These are phyloP conservation scores for Danio kyathit DNA, from an alignment of 2,797 vertebrate species.

Conservation along the genomic window DNA sequence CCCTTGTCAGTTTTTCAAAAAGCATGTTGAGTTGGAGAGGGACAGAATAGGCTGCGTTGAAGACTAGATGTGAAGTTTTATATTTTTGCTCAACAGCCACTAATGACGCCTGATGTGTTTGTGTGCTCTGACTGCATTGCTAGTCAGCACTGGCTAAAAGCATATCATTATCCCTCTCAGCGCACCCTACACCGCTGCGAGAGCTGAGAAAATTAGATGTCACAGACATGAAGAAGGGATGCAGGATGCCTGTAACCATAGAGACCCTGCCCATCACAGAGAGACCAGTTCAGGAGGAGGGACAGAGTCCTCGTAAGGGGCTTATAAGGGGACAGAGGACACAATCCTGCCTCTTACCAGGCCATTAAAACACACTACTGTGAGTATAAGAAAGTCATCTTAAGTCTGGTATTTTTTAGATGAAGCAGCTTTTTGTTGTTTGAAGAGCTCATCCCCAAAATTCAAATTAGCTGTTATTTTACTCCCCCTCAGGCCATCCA, in stretches of 20 bases:
- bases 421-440: background rate
- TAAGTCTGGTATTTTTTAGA: background rate
- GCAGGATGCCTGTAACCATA: conserved; percentile 67
- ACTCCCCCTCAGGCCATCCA: no score
- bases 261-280: conserved; percentile 68
- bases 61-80: conserved; percentile 66
- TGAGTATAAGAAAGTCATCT: background rate
- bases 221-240: conserved; percentile 70
- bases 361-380: conserved; percentile 27
- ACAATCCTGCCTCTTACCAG: conserved; percentile 34
- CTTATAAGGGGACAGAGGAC: conserved; percentile 46
- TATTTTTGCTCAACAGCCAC: conserved; percentile 69
- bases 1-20: conserved; percentile 10
- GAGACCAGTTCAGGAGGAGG: conserved; percentile 64
- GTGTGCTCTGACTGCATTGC: conserved; percentile 74
- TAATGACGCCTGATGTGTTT: conserved; percentile 83
- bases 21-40: conserved; percentile 18
- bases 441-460: no score
- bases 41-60: conserved; percentile 24
- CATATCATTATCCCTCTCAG: conserved; percentile 81
- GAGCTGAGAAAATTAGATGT: conserved; percentile 82
- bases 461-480: no score
- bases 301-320: conserved; percentile 45
- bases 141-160: conserved; percentile 78
- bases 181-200: conserved; percentile 70